phyloP scores from a whole-genome alignment of 2,113 vertebrate species.

The Atherinomorus stipes region DNA sequence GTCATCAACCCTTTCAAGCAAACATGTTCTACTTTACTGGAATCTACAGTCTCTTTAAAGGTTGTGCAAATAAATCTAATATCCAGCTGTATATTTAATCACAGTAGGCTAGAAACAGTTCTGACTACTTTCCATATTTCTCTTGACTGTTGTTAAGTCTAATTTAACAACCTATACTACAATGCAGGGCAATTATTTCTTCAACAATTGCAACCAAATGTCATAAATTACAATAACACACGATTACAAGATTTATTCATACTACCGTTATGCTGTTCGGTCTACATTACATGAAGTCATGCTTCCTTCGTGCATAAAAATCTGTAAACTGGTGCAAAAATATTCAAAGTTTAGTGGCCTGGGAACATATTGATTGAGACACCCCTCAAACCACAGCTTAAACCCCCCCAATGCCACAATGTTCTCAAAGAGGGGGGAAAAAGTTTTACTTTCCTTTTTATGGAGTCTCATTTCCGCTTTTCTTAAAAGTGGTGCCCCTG shows the following conservation, averaged over 20 bases:
- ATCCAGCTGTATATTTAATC: background rate
- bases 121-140: background rate
- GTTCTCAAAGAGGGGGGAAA: slow-evolving; percentile 40
- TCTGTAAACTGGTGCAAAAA: slow-evolving; percentile 15
- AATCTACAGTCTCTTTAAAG: slow-evolving; percentile 8
- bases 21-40: slow-evolving; percentile 42
- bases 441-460: slow-evolving; percentile 69
- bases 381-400: slow-evolving; percentile 37
- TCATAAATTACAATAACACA: background rate
- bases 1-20: slow-evolving; percentile 32
- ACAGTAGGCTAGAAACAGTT: background rate
- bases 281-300: background rate
- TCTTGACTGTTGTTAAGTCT: slow-evolving; percentile 10
- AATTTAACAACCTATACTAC: background rate
- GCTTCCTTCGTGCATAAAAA: slow-evolving; percentile 31
- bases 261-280: background rate
- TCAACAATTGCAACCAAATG: background rate
- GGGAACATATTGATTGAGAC: slow-evolving; percentile 43
- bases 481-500: slow-evolving; percentile 61
- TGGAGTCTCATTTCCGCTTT: slow-evolving; percentile 72
- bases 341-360: slow-evolving; percentile 47
- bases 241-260: background rate
- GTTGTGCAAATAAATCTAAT: slow-evolving; percentile 20
- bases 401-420: slow-evolving; percentile 34
- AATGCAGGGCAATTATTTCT: too few species aligned